A percentile compares a stretch with the other conserved stretches of the same genome.
phyloP scores from a whole-genome alignment of 2,797 vertebrate species.

The Columba guinea region DNA sequence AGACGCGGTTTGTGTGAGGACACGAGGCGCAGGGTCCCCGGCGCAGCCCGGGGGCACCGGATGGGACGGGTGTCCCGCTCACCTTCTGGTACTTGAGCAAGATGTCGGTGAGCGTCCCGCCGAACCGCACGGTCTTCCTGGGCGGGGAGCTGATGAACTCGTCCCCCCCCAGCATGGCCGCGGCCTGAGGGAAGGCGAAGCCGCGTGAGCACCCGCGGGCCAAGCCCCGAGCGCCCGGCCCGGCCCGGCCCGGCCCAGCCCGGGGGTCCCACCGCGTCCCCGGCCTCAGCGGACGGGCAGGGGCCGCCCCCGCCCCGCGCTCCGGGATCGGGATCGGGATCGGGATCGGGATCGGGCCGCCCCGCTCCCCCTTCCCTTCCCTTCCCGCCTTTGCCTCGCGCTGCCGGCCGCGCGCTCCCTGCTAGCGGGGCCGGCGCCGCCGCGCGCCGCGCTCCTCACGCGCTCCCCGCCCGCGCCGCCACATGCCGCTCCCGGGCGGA shows the following conservation, averaged over 20 bases:
- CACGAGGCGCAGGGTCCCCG: too few relatives aligned
- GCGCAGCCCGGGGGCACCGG: too few relatives aligned
- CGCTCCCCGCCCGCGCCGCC: neutral
- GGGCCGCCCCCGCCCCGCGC: too few relatives aligned
- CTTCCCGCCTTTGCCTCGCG: neutral
- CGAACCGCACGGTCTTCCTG: constrained; percentile 91
- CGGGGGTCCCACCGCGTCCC: neutral
- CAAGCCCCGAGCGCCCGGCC: neutral
- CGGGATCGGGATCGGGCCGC: too few relatives aligned
- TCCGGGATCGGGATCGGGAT: too few relatives aligned
- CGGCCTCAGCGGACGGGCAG: neutral
- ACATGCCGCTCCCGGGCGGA: neutral
- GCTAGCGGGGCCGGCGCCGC: neutral
- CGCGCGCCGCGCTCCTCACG: neutral
- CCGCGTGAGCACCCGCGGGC: neutral
- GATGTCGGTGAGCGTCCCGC: constrained; percentile 84
- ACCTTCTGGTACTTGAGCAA: constrained; percentile 86
- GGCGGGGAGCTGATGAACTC: constrained; percentile 88
- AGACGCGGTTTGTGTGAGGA: too few relatives aligned
- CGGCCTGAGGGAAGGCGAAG: neutral
- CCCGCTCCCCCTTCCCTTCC: too few relatives aligned
- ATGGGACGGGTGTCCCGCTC: neutral
- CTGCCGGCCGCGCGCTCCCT: neutral
- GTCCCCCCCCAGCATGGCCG: constrained; percentile 77
- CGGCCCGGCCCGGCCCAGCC: neutral